Percentiles rank a stretch among this genome's conserved stretches.
These are phyloP conservation scores for Bucco capensis DNA, from an alignment of 2,113 vertebrate genomes.

Conservation along the genomic window DNA sequence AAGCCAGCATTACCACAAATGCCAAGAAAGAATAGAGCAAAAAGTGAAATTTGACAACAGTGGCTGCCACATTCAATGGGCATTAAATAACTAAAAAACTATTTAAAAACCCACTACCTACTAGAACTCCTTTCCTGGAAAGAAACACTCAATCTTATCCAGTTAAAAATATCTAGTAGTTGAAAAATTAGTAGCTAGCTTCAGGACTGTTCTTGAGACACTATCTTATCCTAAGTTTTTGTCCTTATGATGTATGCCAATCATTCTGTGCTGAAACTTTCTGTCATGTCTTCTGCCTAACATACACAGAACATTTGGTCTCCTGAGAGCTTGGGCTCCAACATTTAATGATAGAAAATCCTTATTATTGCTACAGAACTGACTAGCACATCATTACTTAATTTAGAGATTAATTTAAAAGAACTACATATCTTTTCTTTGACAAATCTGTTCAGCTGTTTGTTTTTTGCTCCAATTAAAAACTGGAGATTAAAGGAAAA, in stretches of 20 bases:
- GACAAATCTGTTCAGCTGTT: constrained; percentile 49
- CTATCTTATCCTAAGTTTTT: background rate
- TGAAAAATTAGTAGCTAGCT: background rate
- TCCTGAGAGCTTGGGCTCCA: background rate
- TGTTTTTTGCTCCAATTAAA: constrained; percentile 54
- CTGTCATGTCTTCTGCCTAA: background rate
- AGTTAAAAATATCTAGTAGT: background rate
- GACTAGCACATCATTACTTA: constrained; percentile 40
- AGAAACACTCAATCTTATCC: background rate
- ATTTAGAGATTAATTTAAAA: constrained; percentile 46
- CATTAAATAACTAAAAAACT: background rate
- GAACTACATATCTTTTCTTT: constrained; percentile 27
- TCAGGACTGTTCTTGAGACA: background rate
- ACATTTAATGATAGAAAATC: constrained; percentile 43
- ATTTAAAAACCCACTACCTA: background rate
- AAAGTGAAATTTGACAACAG: background rate
- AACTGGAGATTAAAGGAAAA: constrained; percentile 13
- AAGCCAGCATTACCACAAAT: background rate
- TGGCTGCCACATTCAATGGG: background rate
- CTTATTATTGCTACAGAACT: constrained; percentile 40
- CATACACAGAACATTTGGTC: constrained; percentile 28
- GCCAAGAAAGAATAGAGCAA: background rate
- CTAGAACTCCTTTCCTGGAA: background rate
- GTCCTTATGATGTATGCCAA: background rate
- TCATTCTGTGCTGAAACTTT: background rate